These are phyloP conservation scores for Phasia obesa DNA, from an alignment of 2,888 invertebrate genomes.

Conservation along the genomic window DNA sequence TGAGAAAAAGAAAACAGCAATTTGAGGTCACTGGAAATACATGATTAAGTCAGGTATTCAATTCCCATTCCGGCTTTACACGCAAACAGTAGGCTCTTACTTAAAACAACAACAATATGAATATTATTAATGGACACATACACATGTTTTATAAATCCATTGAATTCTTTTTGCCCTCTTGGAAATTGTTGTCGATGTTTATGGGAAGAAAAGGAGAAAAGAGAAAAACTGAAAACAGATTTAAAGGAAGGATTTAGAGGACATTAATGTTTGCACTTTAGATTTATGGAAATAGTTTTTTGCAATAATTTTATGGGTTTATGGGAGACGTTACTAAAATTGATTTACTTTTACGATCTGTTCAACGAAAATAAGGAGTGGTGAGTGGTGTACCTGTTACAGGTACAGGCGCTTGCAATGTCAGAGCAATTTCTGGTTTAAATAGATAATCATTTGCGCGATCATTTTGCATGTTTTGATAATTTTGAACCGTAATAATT, in stretches of 20 bases:
- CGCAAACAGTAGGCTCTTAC: slow-evolving; percentile 38
- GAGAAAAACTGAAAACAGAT: not conserved
- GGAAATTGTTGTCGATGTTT: slow-evolving; percentile 20
- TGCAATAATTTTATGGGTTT: too few relatives aligned
- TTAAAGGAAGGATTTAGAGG: too few relatives aligned
- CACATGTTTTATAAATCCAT: slow-evolving; percentile 41
- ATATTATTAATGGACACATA: slow-evolving; percentile 39
- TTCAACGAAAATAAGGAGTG: too few relatives aligned
- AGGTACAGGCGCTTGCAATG: too few relatives aligned
- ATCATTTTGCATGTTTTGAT: too few relatives aligned
- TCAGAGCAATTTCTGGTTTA: too few relatives aligned
- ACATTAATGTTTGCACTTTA: slow-evolving; percentile 21
- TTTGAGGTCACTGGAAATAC: slow-evolving; percentile 41
- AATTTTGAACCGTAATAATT: too few relatives aligned
- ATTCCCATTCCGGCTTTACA: slow-evolving; percentile 69
- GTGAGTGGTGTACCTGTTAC: too few relatives aligned
- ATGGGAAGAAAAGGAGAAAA: not conserved
- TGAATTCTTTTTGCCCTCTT: slow-evolving; percentile 5
- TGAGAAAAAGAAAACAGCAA: slow-evolving; percentile 18
- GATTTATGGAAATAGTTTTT: not conserved
- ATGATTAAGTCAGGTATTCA: slow-evolving; percentile 64
- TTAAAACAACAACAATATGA: slow-evolving; percentile 13
- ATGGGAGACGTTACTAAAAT: too few relatives aligned
- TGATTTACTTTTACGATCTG: too few relatives aligned
- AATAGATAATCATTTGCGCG: too few relatives aligned